Evolutionary conservation across 2,888 invertebrate species (phyloP), one percentile per base, ranked within the genome.

Genomic region (Napeogenes inachia): DNA sequence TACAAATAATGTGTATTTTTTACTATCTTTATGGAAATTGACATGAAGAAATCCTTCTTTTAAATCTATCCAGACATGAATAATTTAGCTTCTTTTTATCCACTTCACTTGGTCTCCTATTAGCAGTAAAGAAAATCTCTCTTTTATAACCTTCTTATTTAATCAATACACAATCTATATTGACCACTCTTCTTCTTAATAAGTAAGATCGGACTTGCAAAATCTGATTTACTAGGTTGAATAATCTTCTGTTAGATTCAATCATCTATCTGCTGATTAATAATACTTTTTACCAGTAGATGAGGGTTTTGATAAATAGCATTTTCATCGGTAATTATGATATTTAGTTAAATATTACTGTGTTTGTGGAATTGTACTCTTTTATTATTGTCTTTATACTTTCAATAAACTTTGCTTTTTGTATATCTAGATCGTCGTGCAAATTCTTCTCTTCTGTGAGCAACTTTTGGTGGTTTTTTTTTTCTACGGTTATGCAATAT

Each of bases 21-120:
- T n/a, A 21, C 65, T 70, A n/a, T 68, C 60, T 54, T 70, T 68
- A 13, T 71, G 71, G 2, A 80, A 59, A 1, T 60, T 65, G 13
- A 82, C 74, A 67, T 83, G 81, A 54, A 81, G 81, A 64, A 78
- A 81, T 32, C 75, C 78, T 71, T 79, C 74, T 68, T 75, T 76
- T 12, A 81, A 64, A 66, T 81, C 78, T 1, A 74, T 33, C n/a
- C n/a, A 3, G 59, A 59, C 54, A 69, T 71, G 57, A 72, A 73
- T 0, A 71, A 35, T 61, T 47, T 71, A 12, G 60, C 64, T 4
- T 57, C 45, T 35, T 69, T 67, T 69, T 85, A 81, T 78, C 74
- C 85, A 74, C n/a, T 55, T 80, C n/a, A 83, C 66, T 6, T 73
- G 70, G 2, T 83, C 65, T 6, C 84, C 83, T 12, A 81, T 81